Base-by-base conservation (phyloP, 1,140 invertebrate species). In the Agraylea sexmaculata region DNA sequence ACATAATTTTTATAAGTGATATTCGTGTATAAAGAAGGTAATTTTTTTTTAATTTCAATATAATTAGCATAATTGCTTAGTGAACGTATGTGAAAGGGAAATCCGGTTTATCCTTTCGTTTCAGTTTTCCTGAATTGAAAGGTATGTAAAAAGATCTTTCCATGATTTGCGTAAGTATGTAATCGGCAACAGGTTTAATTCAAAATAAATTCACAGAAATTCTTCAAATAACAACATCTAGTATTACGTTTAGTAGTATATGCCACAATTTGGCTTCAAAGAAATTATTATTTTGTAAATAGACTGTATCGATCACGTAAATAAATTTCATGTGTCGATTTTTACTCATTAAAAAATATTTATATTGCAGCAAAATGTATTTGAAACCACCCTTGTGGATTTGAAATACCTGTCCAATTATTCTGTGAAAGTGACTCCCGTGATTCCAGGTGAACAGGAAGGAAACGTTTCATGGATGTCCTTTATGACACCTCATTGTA, bases 401-500 rank as follows among this genome's bases (percentile, higher is more conserved):
- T 45, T 62, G 21, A 30, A 41, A 18, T 62, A 55, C 18, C 17
- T 42, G 7, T 49, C 27, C 21, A 56, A 54, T 25, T 51, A 53
- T 37, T 52, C 43, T 1, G 42, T 65, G 3, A 46, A 42, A 1
- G 43, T 64, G 2, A 42, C 29, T 18, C 45, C 55, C 4, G 37
- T 37, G 13, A 57, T 52, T 33, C n/a, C 32, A 18, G 21, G 43
- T 8, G 42, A 36, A 18, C 32, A 20, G 0, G 47, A 52, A 39
- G 44, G 45, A 6, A 49, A 52, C 22, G 27, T 42, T 8, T 39
- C 40, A 3, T 45, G 36, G 2, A 45, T 49, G 5, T 47, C 28
- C 21, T 58, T 62, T 22, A 8, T 13, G 1, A 64, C 58, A 1
- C 58, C 58, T 4, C 43, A 51, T 3, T 69, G 66, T 43, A 42